Base-by-base conservation (phyloP, 2,888 invertebrate genomes). In the Tachina grossa region DNA sequence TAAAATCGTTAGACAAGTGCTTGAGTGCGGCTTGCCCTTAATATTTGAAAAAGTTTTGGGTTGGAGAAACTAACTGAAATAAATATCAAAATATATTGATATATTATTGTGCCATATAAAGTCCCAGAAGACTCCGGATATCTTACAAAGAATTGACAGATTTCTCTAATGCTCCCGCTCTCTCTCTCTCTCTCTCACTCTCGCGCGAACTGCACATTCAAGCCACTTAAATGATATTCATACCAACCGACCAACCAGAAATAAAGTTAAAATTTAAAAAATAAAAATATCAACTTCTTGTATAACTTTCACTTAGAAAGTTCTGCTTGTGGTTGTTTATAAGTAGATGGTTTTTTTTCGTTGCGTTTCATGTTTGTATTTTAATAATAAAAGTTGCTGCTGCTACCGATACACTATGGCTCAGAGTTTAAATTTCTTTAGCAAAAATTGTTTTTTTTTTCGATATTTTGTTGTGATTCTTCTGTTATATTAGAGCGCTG, bases 241-340 rank as follows among this genome's bases (percentile, higher is more conserved):
- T 55, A 13, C 63, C 61, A 43, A 66, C 51, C 31, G 31, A 68
- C 31, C 61, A 71, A 74, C 22, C 66, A 66, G 65, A 59, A 59
- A 71, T 57, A 76, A 49, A 39, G 4, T 72, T 31, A 39, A 47
- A 59, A 61, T 19, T 53, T 43, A 22, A 49, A 84, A 76, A n/a
- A n/a, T n/a, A 49, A 84, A 82, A 68, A 83, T 61, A 87, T 83
- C 87, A 82, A 86, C 88, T 88, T 88, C 87, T 88, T 85, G 78
- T 81, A 69, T 79, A 88, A 91, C 91, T 91, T 91, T 91, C 91
- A 91, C 91, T 91, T 91, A 91, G 91, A 91, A 91, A 91, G 91
- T 91, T 91, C 91, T 91, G 91, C 90, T 91, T 89, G 89, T 89
- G 89, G 89, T 90, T 88, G 87, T 88, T 90, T 89, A 87, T 88